Evolutionary conservation across 2,797 vertebrate genomes (phyloP), one percentile per base, ranked within the genome.

Genomic region (Parambassis ranga): DNA sequence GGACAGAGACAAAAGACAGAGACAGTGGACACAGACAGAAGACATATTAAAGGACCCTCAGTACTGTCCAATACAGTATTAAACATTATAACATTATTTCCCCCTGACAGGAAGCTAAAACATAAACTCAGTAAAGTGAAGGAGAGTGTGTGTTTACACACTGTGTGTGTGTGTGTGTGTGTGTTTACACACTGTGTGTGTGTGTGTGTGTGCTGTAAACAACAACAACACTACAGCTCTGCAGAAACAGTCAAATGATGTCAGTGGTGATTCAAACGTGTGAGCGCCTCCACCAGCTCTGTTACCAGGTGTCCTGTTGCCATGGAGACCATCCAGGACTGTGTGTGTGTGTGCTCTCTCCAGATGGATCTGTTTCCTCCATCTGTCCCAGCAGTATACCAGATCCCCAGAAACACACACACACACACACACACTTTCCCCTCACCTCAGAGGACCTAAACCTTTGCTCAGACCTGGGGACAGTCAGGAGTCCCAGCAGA

Each of bases 291-390:
- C 48, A 60, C 64, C 53, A 59, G 75, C 65, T 64, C 71, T 11
- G 65, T 75, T 69, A 75, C 81, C 72, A 79, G 78, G 73, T 83
- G 74, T 72, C 76, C 50, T 75, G 87, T 87, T 87, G 49, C 85
- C 75, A 86, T 73, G 77, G 83, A 63, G 77, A 86, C 56, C 58
- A 13, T 38, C 53, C 52, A 58, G 53, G 31, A 58, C 48, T 27
- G 1, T 37, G 32, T 22, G 33, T 60, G 16, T n/a, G 32, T 10
- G 55, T 20, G 50, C 10, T 50, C 16, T 32, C 36, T 41, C 56
- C 32, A 63, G 62, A 77, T 48, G 44, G 63, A 70, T 75, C 65
- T 60, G 60, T 62, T 77, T 66, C 50, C 59, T 65, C 75, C 78
- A 81, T 77, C 76, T 84, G 79, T 72, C 75, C 56, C 52, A n/a